A percentile compares a stretch with the other conserved stretches of the same genome.
phyloP scores from a whole-genome alignment of 2,113 vertebrate species.

The Penelope pileata region DNA sequence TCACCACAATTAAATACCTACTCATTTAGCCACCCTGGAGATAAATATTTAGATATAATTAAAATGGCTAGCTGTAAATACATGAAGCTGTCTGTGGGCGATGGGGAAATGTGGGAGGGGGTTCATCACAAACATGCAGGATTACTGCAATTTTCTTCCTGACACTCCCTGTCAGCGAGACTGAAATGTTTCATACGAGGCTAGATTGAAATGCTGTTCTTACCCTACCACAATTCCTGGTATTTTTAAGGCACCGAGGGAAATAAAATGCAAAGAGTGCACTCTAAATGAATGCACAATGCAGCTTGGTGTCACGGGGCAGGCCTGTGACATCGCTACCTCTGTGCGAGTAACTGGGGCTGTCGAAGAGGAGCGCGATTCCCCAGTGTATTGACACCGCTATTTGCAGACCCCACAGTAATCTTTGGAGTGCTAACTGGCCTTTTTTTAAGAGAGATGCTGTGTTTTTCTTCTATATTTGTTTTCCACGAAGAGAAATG shows the following conservation, averaged over 20 bases:
- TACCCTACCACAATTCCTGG: background rate
- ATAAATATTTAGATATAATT: slow-evolving; percentile 40
- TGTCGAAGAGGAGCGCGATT: background rate
- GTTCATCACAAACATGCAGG: background rate
- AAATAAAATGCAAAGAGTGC: background rate
- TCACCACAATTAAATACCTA: slow-evolving; percentile 26
- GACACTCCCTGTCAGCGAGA: background rate
- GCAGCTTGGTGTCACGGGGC: background rate
- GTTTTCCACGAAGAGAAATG: slow-evolving; percentile 13
- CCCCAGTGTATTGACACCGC: background rate
- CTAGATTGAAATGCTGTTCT: background rate
- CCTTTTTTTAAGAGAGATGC: background rate
- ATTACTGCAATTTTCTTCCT: background rate
- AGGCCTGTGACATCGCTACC: background rate
- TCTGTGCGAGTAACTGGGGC: background rate
- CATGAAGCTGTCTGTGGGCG: background rate
- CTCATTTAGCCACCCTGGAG: slow-evolving; percentile 4
- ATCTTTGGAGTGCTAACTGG: slow-evolving; percentile 44
- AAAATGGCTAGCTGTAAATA: slow-evolving; percentile 28
- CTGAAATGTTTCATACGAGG: background rate
- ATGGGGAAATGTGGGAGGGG: background rate
- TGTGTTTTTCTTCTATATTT: slow-evolving; percentile 2
- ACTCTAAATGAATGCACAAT: background rate
- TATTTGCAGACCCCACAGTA: slow-evolving; percentile 3
- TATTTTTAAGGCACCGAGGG: background rate